Percentiles rank a stretch among this genome's conserved stretches.
These are phyloP conservation scores for Camponotus floridanus DNA, from an alignment of 1,140 invertebrate species.

Conservation along the genomic window DNA sequence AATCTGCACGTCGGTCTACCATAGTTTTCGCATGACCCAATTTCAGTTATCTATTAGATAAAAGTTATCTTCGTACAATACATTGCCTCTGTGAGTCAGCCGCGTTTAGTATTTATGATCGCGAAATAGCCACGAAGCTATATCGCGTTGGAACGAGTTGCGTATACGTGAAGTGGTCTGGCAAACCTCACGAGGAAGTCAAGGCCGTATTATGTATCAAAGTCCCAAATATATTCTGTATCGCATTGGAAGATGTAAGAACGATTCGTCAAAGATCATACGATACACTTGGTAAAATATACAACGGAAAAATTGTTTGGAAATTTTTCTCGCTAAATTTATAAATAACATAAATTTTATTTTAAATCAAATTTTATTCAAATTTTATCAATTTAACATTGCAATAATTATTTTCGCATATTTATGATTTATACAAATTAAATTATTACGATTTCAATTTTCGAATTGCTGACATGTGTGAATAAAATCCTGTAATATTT, in stretches of 20 bases:
- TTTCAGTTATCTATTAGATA: slow-evolving; percentile 68
- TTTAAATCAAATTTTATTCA: slow-evolving; percentile 29
- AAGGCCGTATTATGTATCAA: slow-evolving; percentile 58
- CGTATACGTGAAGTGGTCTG: slow-evolving; percentile 54
- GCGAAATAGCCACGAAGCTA: slow-evolving; percentile 35
- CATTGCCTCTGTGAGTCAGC: slow-evolving; percentile 47
- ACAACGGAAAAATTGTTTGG: background rate
- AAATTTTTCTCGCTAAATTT: background rate
- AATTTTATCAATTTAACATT: background rate
- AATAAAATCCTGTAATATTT: slow-evolving; percentile 9
- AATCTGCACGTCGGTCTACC: slow-evolving; percentile 8
- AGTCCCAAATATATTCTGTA: slow-evolving; percentile 31
- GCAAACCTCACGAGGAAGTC: slow-evolving; percentile 59
- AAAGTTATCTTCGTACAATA: slow-evolving; percentile 66
- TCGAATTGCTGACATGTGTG: background rate
- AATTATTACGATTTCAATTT: background rate
- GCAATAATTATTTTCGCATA: slow-evolving; percentile 36
- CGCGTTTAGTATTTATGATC: slow-evolving; percentile 70
- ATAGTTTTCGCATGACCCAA: slow-evolving; percentile 61
- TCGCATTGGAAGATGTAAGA: slow-evolving; percentile 19
- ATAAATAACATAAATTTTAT: background rate
- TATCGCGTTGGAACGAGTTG: slow-evolving; percentile 41
- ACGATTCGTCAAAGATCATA: background rate
- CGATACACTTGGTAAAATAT: background rate
- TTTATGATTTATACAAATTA: slow-evolving; percentile 14